Evolutionary conservation across 1,140 invertebrate genomes (phyloP).

Genomic region (Aphelenchoides avenae): DNA sequence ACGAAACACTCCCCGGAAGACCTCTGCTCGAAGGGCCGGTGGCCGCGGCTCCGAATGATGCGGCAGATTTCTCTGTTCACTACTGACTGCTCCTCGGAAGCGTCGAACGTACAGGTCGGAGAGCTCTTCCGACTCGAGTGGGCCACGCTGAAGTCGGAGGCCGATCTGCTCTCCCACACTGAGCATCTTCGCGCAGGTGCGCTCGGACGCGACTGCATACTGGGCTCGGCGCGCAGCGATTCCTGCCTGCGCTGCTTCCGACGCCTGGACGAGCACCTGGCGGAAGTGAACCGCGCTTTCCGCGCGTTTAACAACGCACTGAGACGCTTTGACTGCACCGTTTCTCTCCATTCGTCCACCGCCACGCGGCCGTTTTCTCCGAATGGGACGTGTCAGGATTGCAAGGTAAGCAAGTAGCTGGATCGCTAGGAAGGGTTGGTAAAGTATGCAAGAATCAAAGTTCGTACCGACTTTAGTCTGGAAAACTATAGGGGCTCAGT

Average conservation of each 20-base stretch:
- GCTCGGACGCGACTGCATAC: slow-evolving; percentile 31
- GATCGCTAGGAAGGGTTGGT: too few relatives aligned
- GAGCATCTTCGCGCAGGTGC: slow-evolving; percentile 35
- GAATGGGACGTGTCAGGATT: slow-evolving; percentile 54
- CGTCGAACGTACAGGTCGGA: slow-evolving; percentile 33
- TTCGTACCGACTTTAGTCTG: too few relatives aligned
- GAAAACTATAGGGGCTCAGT: too few relatives aligned
- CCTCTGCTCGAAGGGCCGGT: slow-evolving; percentile 26
- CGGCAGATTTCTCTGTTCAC: slow-evolving; percentile 42
- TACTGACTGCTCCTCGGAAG: slow-evolving; percentile 26
- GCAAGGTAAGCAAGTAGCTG: slow-evolving; percentile 52
- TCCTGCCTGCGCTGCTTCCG: slow-evolving; percentile 39
- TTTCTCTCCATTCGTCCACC: slow-evolving; percentile 46
- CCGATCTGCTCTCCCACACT: slow-evolving; percentile 32
- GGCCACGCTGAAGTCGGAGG: slow-evolving; percentile 28
- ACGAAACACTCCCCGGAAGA: slow-evolving; percentile 32
- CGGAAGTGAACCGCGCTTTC: slow-evolving; percentile 36
- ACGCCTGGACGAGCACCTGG: slow-evolving; percentile 25
- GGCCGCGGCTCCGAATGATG: slow-evolving; percentile 32
- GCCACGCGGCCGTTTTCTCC: slow-evolving; percentile 58
- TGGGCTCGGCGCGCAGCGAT: slow-evolving; percentile 22
- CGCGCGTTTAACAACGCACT: slow-evolving; percentile 34
- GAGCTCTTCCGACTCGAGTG: slow-evolving; percentile 45
- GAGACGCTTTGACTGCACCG: slow-evolving; percentile 51
- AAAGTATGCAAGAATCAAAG: too few relatives aligned